phyloP scores from a whole-genome alignment of 2,113 vertebrate species.

The Bufo bufo region DNA sequence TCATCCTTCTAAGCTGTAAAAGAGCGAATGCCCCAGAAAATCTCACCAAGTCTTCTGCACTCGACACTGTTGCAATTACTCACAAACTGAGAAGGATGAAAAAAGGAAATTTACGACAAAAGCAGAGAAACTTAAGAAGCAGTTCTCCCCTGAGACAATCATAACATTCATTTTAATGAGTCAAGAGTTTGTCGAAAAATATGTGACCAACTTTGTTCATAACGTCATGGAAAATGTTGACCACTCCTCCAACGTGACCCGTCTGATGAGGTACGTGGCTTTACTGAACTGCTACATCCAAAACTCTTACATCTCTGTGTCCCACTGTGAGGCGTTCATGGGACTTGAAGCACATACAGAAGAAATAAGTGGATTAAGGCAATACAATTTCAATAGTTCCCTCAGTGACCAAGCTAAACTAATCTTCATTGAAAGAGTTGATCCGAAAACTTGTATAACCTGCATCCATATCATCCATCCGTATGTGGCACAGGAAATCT shows the following conservation, averaged over 20 bases:
- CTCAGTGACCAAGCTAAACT: conserved; percentile 74
- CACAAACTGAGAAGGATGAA: conserved; percentile 76
- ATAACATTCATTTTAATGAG: conserved; percentile 84
- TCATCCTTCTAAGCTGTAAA: conserved; percentile 79
- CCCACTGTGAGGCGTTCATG: conserved; percentile 82
- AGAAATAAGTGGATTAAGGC: conserved; percentile 64
- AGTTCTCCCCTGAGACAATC: conserved; percentile 71
- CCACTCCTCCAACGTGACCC: conserved; percentile 64
- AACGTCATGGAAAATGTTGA: conserved; percentile 74
- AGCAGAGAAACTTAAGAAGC: conserved; percentile 64
- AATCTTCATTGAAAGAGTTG: conserved; percentile 77
- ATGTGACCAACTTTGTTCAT: conserved; percentile 70
- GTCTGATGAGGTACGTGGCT: conserved; percentile 75
- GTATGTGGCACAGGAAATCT: conserved; percentile 81
- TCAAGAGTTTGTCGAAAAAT: conserved; percentile 70
- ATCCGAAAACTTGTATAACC: conserved; percentile 72
- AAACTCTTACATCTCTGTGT: conserved; percentile 78
- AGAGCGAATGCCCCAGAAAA: conserved; percentile 74
- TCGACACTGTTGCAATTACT: conserved; percentile 78
- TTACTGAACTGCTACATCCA: conserved; percentile 81
- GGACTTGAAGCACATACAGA: conserved; percentile 58
- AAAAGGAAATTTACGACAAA: conserved; percentile 74
- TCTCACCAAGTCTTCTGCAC: conserved; percentile 68
- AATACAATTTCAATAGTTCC: conserved; percentile 67
- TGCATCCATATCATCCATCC: conserved; percentile 80